Percentiles rank a stretch among this genome's conserved stretches.
phyloP scores from a whole-genome alignment of 1,140 invertebrate species.

The Schlechtendalia chinensis region DNA sequence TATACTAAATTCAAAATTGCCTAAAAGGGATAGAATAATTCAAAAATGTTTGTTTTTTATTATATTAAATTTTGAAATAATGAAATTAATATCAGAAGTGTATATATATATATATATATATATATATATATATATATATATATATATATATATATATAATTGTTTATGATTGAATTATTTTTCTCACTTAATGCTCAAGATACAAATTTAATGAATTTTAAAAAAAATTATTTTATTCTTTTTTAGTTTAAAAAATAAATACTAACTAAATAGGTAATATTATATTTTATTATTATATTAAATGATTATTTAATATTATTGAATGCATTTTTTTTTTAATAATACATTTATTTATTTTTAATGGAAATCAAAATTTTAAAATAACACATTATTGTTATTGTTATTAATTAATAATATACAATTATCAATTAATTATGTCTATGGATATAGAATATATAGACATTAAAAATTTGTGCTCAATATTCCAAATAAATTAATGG shows the following conservation, averaged over 20 bases:
- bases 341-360: no score
- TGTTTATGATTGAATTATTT: no score
- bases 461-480: neutral
- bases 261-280: neutral
- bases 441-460: neutral
- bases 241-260: neutral
- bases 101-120: no score
- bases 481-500: neutral
- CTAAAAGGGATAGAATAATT: neutral
- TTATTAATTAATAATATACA: neutral
- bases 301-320: no score
- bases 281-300: neutral
- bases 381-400: no score
- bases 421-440: neutral
- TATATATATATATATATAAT: neutral
- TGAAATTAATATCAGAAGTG: no score
- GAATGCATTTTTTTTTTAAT: no score
- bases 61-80: no score
- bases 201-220: neutral
- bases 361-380: no score
- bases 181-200: neutral
- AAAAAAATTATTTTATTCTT: neutral
- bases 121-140: no score
- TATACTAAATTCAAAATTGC: neutral
- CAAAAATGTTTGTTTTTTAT: neutral